Conservation (phyloP, 1,140 invertebrate species). For the Thaumetopoea pityocampa region DNA sequence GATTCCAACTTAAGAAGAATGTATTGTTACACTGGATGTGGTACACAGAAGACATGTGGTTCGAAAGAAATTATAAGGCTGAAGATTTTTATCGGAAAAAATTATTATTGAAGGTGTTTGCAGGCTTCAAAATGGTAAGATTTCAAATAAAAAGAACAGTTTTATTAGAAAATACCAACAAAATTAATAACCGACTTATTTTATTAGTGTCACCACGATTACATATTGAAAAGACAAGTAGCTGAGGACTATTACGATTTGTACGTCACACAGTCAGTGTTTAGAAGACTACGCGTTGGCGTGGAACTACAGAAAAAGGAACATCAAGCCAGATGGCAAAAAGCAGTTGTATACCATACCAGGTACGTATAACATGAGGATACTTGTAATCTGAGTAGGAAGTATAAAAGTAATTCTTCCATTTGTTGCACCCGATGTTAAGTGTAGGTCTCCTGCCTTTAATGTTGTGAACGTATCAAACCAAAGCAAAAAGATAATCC, state of each 20-base stretch:
- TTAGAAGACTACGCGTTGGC: constrained; percentile 71
- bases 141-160: neutral
- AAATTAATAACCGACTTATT: no score
- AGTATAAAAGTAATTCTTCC: no score
- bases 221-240: constrained; percentile 75
- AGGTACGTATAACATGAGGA: no score
- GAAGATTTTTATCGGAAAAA: constrained; percentile 68
- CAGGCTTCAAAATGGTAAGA: constrained; percentile 58
- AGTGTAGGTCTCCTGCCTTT: no score
- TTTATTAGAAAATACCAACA: no score
- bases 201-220: constrained; percentile 60
- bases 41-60: constrained; percentile 64
- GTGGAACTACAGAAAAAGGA: constrained; percentile 59
- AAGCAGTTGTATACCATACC: constrained; percentile 75
- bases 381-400: no score
- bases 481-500: no score
- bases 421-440: no score
- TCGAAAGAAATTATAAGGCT: constrained; percentile 65
- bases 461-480: no score
- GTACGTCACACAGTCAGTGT: constrained; percentile 70
- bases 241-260: constrained; percentile 80
- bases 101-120: constrained; percentile 49
- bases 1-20: constrained; percentile 64
- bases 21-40: constrained; percentile 74
- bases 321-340: constrained; percentile 66